Evolutionary conservation across 2,113 vertebrate genomes (phyloP).

Genomic region (Rhadina sibilatrix): DNA sequence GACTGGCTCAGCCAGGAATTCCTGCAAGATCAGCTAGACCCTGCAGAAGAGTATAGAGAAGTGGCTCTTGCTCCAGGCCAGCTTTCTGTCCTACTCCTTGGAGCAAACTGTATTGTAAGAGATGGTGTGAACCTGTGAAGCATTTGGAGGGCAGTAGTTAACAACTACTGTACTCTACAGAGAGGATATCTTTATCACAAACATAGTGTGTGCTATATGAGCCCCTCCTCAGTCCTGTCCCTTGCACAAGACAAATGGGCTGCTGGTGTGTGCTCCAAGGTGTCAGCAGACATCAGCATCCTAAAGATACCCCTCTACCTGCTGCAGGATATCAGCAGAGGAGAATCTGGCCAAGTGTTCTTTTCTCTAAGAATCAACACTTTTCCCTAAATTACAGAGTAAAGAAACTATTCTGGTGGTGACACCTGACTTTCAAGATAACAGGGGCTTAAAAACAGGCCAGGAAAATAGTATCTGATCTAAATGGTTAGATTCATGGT

Average conservation of each 20-base stretch:
- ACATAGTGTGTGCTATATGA: neutral
- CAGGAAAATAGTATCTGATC: neutral
- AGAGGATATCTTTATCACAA: neutral
- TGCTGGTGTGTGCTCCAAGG: neutral
- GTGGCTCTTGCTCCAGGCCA: neutral
- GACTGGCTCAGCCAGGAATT: neutral
- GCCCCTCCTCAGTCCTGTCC: neutral
- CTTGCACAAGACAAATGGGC: neutral
- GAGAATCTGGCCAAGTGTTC: accelerated
- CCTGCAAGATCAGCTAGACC: neutral
- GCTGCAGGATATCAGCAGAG: neutral
- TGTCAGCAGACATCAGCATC: neutral
- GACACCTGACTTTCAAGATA: neutral
- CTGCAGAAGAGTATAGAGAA: neutral
- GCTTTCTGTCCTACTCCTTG: neutral
- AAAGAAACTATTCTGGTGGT: neutral
- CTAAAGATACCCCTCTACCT: neutral
- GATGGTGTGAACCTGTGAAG: neutral
- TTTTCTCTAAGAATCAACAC: neutral
- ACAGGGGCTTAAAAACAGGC: neutral
- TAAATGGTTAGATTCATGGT: neutral
- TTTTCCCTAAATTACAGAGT: neutral
- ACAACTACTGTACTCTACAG: neutral
- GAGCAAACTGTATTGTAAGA: neutral
- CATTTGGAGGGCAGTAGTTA: neutral